phyloP scores from a whole-genome alignment of 1,140 invertebrate species.

The Cecropterus lyciades region DNA sequence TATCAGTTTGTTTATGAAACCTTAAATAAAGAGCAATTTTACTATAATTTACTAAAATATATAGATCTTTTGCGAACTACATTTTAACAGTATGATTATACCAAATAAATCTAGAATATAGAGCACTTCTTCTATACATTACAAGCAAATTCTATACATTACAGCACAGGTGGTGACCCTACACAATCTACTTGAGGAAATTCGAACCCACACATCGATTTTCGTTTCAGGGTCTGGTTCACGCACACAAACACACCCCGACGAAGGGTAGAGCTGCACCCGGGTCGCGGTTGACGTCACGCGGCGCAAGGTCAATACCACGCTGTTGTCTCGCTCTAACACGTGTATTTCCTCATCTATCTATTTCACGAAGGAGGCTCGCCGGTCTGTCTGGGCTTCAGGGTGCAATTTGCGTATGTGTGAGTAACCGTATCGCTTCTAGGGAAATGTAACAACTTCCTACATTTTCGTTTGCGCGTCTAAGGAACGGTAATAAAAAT shows the following conservation, averaged over 20 bases:
- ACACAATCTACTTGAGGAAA: slow-evolving; percentile 36
- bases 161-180: slow-evolving; percentile 27
- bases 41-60: too few species aligned
- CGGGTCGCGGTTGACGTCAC: slow-evolving; percentile 80
- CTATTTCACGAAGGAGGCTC: slow-evolving; percentile 54
- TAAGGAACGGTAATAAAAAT: slow-evolving; percentile 8
- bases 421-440: slow-evolving; percentile 30
- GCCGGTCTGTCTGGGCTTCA: slow-evolving; percentile 64
- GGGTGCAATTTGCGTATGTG: slow-evolving; percentile 53
- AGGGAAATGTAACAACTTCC: slow-evolving; percentile 37
- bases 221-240: slow-evolving; percentile 77
- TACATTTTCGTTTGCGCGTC: slow-evolving; percentile 21
- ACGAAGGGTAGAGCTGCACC: slow-evolving; percentile 64
- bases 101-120: too few species aligned
- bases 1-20: too few species aligned
- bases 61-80: too few species aligned
- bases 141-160: too few species aligned
- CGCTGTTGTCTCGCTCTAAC: slow-evolving; percentile 43
- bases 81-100: too few species aligned
- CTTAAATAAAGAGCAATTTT: too few species aligned
- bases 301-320: slow-evolving; percentile 78
- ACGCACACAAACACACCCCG: slow-evolving; percentile 55
- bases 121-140: too few species aligned
- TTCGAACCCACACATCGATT: slow-evolving; percentile 45
- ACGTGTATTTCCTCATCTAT: slow-evolving; percentile 35